phyloP scores from a whole-genome alignment of 2,888 invertebrate species.

The Craniophora ligustri region DNA sequence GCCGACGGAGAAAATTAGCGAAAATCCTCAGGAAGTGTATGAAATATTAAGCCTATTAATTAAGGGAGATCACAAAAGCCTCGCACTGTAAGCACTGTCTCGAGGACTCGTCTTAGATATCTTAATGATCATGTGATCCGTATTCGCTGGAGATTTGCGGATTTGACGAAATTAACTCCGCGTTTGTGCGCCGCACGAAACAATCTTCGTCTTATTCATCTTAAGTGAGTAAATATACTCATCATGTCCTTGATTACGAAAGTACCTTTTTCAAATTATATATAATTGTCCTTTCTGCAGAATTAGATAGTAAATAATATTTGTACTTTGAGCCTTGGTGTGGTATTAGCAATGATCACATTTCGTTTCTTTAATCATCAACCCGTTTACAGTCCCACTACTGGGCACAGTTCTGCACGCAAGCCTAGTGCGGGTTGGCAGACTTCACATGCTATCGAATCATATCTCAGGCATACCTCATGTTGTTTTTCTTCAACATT shows the following conservation, averaged over 20 bases:
- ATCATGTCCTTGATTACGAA: conserved; percentile 37
- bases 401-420: too few relatives aligned
- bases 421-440: too few relatives aligned
- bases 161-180: conserved; percentile 58
- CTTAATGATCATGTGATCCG: conserved; percentile 79
- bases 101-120: conserved; percentile 64
- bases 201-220: conserved; percentile 40
- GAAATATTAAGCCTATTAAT: conserved; percentile 83
- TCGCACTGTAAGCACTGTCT: conserved; percentile 68
- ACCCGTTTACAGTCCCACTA: too few relatives aligned
- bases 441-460: too few relatives aligned
- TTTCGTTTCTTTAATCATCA: too few relatives aligned
- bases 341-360: too few relatives aligned
- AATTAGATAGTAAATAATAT: too few relatives aligned
- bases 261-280: conserved; percentile 30
- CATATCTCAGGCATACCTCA: too few relatives aligned
- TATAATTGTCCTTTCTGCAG: not conserved
- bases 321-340: too few relatives aligned
- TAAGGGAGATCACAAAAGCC: conserved; percentile 77
- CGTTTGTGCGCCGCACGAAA: conserved; percentile 23
- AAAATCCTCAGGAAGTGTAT: conserved; percentile 75
- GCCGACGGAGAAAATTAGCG: conserved; percentile 70
- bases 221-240: conserved; percentile 47
- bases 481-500: too few relatives aligned
- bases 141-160: conserved; percentile 69